phyloP scores from a whole-genome alignment of 2,797 vertebrate genomes.

The Cichlasoma orientale region DNA sequence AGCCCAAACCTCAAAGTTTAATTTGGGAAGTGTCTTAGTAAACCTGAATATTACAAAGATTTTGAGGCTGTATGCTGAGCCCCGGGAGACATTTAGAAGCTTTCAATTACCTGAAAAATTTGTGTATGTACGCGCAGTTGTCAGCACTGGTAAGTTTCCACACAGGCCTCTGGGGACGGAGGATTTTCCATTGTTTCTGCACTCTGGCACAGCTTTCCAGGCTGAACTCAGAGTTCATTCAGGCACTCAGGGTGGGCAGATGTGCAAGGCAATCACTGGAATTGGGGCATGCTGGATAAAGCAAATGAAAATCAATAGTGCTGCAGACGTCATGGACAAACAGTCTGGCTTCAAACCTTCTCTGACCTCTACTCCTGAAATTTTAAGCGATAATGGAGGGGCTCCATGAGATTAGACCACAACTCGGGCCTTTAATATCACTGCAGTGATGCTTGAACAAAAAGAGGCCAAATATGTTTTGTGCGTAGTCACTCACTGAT shows the following conservation, averaged over 20 bases:
- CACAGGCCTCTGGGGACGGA: slow-evolving; percentile 49
- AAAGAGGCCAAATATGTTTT: slow-evolving; percentile 27
- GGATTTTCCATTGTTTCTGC: slow-evolving; percentile 61
- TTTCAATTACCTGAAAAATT: slow-evolving; percentile 7
- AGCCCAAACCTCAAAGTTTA: background rate
- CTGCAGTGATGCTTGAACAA: slow-evolving; percentile 18
- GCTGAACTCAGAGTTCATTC: slow-evolving; percentile 31
- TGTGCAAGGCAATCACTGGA: background rate
- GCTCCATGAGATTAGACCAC: slow-evolving; percentile 38
- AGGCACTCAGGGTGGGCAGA: slow-evolving; percentile 38
- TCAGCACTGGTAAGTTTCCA: slow-evolving; percentile 52
- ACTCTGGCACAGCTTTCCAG: background rate
- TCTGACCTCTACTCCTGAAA: slow-evolving; percentile 37
- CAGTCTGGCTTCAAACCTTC: slow-evolving; percentile 21
- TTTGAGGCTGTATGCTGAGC: background rate
- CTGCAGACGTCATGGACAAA: slow-evolving; percentile 4
- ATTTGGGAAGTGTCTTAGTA: background rate
- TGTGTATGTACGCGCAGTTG: background rate
- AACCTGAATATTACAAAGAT: background rate
- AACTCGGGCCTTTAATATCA: slow-evolving; percentile 29
- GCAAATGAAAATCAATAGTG: slow-evolving; percentile 45
- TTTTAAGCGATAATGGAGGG: slow-evolving; percentile 29
- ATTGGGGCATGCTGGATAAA: slow-evolving; percentile 23
- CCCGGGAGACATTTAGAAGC: background rate
- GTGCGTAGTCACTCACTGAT: slow-evolving; percentile 1